These are phyloP conservation scores for Brachystomella parvula DNA, from an alignment of 1,140 invertebrate species.

Conservation along the genomic window DNA sequence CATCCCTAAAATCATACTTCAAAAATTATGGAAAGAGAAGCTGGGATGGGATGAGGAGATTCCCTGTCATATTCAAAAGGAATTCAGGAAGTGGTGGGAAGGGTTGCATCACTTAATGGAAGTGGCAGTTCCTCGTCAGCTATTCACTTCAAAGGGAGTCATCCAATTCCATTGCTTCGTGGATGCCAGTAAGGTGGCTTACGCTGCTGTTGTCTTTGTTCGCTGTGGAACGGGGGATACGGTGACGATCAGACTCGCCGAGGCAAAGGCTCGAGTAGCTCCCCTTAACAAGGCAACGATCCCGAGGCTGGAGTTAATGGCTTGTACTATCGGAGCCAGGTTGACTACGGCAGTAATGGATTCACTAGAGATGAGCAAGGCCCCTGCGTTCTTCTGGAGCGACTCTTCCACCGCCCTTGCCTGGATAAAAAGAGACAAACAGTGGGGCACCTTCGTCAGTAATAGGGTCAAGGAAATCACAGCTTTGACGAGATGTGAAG, in stretches of 20 bases:
- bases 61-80: neutral
- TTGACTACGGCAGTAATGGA: conserved; percentile 8
- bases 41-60: conserved; percentile 20
- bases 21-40: conserved; percentile 18
- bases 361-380: neutral
- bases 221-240: neutral
- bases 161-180: conserved; percentile 19
- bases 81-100: conserved; percentile 18
- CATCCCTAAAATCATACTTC: conserved; percentile 4
- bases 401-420: conserved; percentile 39
- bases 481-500: neutral
- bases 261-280: conserved; percentile 41
- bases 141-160: neutral
- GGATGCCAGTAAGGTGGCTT: conserved; percentile 26
- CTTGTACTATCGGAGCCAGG: conserved; percentile 13
- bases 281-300: conserved; percentile 40
- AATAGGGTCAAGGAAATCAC: conserved; percentile 36
- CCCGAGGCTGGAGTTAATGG: conserved; percentile 39
- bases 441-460: conserved; percentile 31
- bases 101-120: conserved; percentile 8
- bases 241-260: conserved; percentile 33
- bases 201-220: conserved; percentile 20
- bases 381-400: conserved; percentile 33
- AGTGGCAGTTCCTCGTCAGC: conserved; percentile 14
- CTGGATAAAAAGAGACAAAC: conserved; percentile 37